Evolutionary conservation across 2,113 vertebrate genomes (phyloP), one percentile per base, ranked within the genome.

Genomic region (Chiloscyllium plagiosum): DNA sequence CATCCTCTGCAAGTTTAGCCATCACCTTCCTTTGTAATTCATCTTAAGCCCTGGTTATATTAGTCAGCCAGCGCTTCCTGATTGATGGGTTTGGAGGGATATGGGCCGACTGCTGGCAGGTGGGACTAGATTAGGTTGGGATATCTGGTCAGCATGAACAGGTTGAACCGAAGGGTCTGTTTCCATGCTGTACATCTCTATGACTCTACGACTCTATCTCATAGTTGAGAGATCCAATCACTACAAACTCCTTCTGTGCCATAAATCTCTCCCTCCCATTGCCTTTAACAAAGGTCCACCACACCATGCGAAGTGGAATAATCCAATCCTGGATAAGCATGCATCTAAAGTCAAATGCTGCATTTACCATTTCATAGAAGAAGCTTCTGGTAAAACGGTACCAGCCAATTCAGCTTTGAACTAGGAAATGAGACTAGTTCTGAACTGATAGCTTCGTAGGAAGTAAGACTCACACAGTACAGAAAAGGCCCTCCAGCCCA

Each of bases 1-100:
- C 98, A 0, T 99, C 98, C 96, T 99, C 99, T 0, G 99, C 99
- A 78, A 99, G 97, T 97, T 98, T 99, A 20, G 98, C 98, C 96
- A 99, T 97, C 97, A 98, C 98, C 12, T 95, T 96, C 80, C 97
- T 97, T 69, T 97, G 97, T 96, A 99, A 98, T 50, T 96, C 96
- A 96, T 97, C 98, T 26, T 99, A 47, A 47, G 1, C 42, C 42
- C 56, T 61, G 56, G 1, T 61, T 61, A 10, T 61, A 61, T 61
- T 61, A 2, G 12, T 61, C 56, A 61, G 56, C 56, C 56, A 61
- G 56, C 0, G 56, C 8, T 61, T 61, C 56, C 56, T 61, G 56
- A 61, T 61, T 61, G 56, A 12, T 12, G 42, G 42, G 42, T 47
- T 47, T 47, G 42, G 42, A 47, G 42, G 42, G 42, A 47, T 47